These are phyloP conservation scores for Aegotheles bennettii DNA, from an alignment of 2,113 vertebrate species.

Conservation along the genomic window DNA sequence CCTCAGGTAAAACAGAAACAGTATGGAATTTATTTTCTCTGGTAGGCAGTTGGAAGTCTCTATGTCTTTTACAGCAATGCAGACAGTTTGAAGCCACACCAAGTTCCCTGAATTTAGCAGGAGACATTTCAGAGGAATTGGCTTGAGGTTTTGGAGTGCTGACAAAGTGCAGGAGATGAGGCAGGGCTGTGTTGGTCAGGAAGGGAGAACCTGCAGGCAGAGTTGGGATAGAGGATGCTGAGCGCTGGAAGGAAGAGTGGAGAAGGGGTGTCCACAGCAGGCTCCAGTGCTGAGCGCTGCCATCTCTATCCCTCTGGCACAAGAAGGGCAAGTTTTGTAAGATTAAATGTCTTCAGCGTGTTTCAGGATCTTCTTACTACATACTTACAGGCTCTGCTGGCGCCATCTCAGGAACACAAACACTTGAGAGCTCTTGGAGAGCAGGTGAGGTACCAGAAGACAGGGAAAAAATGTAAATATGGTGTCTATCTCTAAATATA, in stretches of 20 bases:
- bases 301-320: background rate
- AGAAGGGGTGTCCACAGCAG: background rate
- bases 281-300: background rate
- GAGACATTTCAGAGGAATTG: background rate
- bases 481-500: background rate
- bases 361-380: background rate
- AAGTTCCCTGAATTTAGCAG: background rate
- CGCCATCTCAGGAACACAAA: background rate
- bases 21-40: background rate
- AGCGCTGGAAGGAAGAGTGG: background rate
- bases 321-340: background rate
- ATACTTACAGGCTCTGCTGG: background rate
- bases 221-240: background rate
- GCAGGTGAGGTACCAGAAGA: conserved; percentile 30
- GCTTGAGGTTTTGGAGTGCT: background rate
- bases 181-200: background rate
- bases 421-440: conserved; percentile 14
- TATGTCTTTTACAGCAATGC: background rate
- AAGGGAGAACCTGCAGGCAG: background rate
- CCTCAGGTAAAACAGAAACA: conserved; percentile 27
- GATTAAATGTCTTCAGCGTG: background rate
- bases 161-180: background rate
- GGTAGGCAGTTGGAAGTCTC: background rate
- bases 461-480: background rate
- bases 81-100: background rate